These are phyloP conservation scores for Metridium senile DNA, from an alignment of 92 coral and sea anemone genomes.

Conservation along the genomic window DNA sequence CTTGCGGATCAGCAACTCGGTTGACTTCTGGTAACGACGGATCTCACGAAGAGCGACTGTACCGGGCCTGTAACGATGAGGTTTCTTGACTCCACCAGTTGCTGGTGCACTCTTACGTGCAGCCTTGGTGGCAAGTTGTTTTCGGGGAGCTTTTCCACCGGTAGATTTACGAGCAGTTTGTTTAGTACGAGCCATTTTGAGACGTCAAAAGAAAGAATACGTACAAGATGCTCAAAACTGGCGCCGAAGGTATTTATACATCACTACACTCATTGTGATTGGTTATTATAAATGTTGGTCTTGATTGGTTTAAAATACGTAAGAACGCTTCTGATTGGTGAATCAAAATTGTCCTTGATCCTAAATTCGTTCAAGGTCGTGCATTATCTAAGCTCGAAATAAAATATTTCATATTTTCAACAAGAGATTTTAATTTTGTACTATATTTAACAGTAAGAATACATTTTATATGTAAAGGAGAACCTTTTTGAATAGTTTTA, in stretches of 20 bases:
- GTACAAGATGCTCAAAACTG: background rate
- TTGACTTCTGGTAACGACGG: slow-evolving; percentile 87
- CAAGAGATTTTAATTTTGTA: background rate
- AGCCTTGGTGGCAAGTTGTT: slow-evolving; percentile 95
- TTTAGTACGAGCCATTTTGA: slow-evolving; percentile 71
- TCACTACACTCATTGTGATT: background rate
- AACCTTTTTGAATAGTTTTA: background rate
- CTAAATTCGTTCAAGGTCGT: slow-evolving; percentile 1
- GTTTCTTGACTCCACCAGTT: slow-evolving; percentile 96
- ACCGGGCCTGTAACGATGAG: slow-evolving; percentile 98
- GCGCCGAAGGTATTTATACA: slow-evolving; percentile 3
- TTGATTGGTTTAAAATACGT: slow-evolving; percentile 10
- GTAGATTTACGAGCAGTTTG: slow-evolving; percentile 97
- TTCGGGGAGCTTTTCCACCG: slow-evolving; percentile 98
- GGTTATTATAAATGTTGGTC: background rate
- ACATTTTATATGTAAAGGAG: background rate
- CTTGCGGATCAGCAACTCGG: slow-evolving; percentile 84
- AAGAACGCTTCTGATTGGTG: slow-evolving; percentile 23
- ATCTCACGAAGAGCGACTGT: slow-evolving; percentile 88
- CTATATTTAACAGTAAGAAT: background rate
- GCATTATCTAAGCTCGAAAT: slow-evolving; percentile 9
- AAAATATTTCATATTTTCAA: background rate
- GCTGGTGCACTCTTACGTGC: slow-evolving; percentile 97
- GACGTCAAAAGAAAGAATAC: background rate
- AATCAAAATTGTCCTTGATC: slow-evolving; percentile 6